Percentiles rank a stretch among this genome's conserved stretches.
These are phyloP conservation scores for Pseudochirops cupreus DNA, from an alignment of 2,797 vertebrate genomes.

Conservation along the genomic window DNA sequence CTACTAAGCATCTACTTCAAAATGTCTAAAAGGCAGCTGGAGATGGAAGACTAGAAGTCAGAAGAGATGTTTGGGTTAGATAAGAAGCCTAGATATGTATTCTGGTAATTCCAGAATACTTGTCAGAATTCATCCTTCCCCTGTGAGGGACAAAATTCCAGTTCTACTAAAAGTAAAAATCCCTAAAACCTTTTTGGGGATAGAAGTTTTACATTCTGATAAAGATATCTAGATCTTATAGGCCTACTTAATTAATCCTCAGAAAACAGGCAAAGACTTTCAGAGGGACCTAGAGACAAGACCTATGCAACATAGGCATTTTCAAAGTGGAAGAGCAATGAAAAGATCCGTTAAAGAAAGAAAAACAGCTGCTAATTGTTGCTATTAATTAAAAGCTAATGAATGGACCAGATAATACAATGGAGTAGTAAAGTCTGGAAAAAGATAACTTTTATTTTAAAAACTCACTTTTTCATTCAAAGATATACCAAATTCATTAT, in stretches of 20 bases:
- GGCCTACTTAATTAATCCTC: background rate
- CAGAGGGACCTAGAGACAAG: background rate
- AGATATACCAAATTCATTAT: background rate
- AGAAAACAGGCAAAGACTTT: background rate
- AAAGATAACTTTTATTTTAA: background rate
- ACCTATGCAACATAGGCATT: background rate
- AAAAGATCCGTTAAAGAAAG: background rate
- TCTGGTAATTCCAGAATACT: background rate
- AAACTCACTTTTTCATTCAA: background rate
- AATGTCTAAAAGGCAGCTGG: no score
- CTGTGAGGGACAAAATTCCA: background rate
- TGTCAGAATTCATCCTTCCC: background rate
- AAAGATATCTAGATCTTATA: background rate
- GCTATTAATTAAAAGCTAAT: background rate
- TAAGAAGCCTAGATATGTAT: no score
- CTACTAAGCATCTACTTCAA: no score
- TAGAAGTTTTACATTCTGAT: background rate
- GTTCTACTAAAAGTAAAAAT: background rate
- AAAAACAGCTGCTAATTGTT: background rate
- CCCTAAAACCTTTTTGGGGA: background rate
- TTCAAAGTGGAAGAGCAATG: background rate
- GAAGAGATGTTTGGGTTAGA: no score
- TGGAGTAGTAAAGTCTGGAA: background rate
- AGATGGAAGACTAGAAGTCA: no score
- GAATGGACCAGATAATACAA: background rate